Evolutionary conservation across 2,797 vertebrate species (phyloP).

Genomic region (Antennarius maculatus): DNA sequence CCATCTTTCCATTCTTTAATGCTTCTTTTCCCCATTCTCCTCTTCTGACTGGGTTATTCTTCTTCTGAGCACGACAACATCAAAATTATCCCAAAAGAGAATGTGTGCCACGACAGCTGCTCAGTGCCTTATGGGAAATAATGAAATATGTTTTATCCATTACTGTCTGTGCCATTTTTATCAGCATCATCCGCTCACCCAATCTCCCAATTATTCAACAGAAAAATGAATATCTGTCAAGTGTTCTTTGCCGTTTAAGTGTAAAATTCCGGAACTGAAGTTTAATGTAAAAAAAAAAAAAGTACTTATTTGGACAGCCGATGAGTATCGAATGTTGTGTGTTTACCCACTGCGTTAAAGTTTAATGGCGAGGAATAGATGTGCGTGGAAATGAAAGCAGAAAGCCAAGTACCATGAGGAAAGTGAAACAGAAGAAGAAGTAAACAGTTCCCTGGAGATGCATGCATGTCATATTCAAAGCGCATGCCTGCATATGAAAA

Average conservation of each 20-base stretch:
- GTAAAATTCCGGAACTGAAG: conserved; percentile 54
- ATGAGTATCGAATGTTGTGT: not conserved
- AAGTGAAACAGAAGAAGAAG: too few relatives aligned
- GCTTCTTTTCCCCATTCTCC: too few relatives aligned
- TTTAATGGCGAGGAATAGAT: conserved; percentile 39
- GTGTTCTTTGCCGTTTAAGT: conserved; percentile 35
- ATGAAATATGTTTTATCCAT: conserved; percentile 38
- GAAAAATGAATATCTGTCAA: conserved; percentile 52
- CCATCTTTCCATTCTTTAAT: too few relatives aligned
- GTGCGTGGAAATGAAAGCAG: conserved; percentile 17
- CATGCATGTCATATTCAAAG: too few relatives aligned
- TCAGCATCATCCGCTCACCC: conserved; percentile 1
- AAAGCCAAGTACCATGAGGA: not conserved
- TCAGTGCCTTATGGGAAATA: conserved; percentile 14
- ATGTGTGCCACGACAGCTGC: not conserved
- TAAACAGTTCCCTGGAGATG: too few relatives aligned
- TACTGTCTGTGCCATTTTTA: conserved; percentile 33
- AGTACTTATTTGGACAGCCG: conserved; percentile 25
- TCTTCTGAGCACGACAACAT: too few relatives aligned
- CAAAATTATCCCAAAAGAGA: too few relatives aligned
- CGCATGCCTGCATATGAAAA: too few relatives aligned
- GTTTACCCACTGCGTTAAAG: conserved; percentile 43
- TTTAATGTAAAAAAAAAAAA: conserved; percentile 44
- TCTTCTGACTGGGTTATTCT: too few relatives aligned
- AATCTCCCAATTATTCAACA: conserved; percentile 36